A percentile compares a stretch with the other conserved stretches of the same genome.
Evolutionary conservation across 23 tunicate species (phyloP).

Genomic region (Botrylloides violaceus): DNA sequence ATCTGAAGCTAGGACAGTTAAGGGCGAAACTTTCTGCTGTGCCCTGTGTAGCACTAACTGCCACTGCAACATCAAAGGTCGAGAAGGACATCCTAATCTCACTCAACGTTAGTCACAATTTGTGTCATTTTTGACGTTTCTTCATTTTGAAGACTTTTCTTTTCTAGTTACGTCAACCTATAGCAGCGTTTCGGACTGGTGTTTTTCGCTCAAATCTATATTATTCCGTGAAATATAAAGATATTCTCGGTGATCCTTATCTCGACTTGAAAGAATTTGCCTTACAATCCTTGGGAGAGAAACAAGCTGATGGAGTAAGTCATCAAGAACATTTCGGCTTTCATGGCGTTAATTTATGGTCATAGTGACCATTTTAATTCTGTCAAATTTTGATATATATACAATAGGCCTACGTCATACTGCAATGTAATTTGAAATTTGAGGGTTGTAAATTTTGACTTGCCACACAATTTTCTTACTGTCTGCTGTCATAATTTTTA

Average conservation of each 20-base stretch:
- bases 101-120: conserved; percentile 6
- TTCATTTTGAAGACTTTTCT: background rate
- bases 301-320: conserved; percentile 51
- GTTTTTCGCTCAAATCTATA: conserved; percentile 73
- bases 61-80: conserved; percentile 80
- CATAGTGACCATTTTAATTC: background rate
- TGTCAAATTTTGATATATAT: background rate
- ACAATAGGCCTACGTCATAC: too few species aligned
- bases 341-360: background rate
- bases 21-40: conserved; percentile 32
- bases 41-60: conserved; percentile 87
- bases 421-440: too few species aligned
- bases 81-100: conserved; percentile 48
- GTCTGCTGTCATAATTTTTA: too few species aligned
- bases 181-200: conserved; percentile 35
- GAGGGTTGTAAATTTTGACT: too few species aligned
- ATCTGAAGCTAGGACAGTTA: conserved; percentile 34
- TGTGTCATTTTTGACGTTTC: background rate
- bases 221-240: conserved; percentile 70
- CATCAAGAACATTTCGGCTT: background rate
- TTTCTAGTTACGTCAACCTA: conserved; percentile 25
- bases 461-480: too few species aligned
- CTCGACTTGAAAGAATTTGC: conserved; percentile 55
- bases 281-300: conserved; percentile 26
- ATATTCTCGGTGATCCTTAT: conserved; percentile 44